phyloP scores from a whole-genome alignment of 1,140 invertebrate species.

The Cotesia chilonis region DNA sequence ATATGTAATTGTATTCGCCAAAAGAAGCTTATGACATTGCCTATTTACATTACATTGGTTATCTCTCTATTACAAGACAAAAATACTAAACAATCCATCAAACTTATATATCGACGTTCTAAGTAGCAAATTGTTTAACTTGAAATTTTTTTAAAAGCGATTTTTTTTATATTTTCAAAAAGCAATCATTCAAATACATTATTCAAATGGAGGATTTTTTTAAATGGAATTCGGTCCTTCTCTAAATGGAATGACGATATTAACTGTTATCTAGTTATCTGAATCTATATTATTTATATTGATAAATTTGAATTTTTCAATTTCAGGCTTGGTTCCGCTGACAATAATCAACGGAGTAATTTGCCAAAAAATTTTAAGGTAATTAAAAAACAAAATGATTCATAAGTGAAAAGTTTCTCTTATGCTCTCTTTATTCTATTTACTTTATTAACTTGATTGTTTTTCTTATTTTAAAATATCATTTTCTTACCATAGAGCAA shows the following conservation, averaged over 20 bases:
- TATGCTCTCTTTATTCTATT: neutral
- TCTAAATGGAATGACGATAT: neutral
- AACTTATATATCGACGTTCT: no score
- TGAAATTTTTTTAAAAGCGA: no score
- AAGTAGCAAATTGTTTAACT: no score
- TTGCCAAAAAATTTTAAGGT: conserved; percentile 16
- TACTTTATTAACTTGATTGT: neutral
- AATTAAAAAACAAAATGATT: neutral
- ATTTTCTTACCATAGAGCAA: conserved; percentile 1
- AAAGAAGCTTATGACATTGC: no score
- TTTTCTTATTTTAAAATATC: neutral
- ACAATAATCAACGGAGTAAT: neutral
- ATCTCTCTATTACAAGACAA: no score
- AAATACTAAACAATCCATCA: no score
- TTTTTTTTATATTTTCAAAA: no score
- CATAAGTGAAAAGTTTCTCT: neutral
- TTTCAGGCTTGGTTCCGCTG: neutral
- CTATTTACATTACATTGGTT: no score
- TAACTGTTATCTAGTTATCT: conserved; percentile 2
- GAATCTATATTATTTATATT: neutral
- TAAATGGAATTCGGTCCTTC: no score
- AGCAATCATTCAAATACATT: no score
- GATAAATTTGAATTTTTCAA: neutral
- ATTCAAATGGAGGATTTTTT: no score
- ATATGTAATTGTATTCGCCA: no score